phyloP scores from a whole-genome alignment of 2,797 vertebrate species.

The Tenualosa ilisha region DNA sequence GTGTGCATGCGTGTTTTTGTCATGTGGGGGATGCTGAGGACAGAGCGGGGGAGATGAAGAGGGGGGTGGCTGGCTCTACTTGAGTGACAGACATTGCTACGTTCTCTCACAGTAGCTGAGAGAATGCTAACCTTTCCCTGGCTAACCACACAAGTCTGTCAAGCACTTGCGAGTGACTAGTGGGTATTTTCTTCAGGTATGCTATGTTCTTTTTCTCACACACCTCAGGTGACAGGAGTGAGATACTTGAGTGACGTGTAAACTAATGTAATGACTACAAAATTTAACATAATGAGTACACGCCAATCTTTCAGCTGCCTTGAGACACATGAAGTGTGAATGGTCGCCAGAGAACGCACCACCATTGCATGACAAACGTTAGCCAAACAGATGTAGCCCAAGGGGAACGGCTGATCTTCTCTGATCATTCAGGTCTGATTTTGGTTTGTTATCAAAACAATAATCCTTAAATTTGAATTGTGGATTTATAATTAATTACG shows the following conservation, averaged over 20 bases:
- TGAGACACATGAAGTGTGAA: neutral
- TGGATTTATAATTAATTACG: neutral
- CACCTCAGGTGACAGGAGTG: neutral
- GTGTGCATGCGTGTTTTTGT: neutral
- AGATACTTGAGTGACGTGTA: neutral
- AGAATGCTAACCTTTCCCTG: neutral
- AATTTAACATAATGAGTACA: neutral
- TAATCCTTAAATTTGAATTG: neutral
- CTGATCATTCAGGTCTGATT: neutral
- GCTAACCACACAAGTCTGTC: neutral
- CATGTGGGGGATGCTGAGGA: neutral
- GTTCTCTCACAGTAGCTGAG: neutral
- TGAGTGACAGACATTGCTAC: neutral
- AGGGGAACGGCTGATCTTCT: neutral
- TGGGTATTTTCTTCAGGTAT: neutral
- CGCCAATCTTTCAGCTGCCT: neutral
- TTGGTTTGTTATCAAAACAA: neutral
- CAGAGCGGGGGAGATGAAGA: conserved; percentile 9
- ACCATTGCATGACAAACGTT: neutral
- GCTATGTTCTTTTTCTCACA: conserved; percentile 14
- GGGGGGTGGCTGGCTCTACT: conserved; percentile 2
- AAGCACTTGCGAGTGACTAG: neutral
- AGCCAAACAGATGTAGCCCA: neutral
- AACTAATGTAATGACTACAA: neutral
- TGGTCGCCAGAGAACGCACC: neutral